Percentiles rank a stretch among this genome's conserved stretches.
Evolutionary conservation across 2,113 vertebrate genomes (phyloP).

Genomic region (Nycticorax nycticorax): DNA sequence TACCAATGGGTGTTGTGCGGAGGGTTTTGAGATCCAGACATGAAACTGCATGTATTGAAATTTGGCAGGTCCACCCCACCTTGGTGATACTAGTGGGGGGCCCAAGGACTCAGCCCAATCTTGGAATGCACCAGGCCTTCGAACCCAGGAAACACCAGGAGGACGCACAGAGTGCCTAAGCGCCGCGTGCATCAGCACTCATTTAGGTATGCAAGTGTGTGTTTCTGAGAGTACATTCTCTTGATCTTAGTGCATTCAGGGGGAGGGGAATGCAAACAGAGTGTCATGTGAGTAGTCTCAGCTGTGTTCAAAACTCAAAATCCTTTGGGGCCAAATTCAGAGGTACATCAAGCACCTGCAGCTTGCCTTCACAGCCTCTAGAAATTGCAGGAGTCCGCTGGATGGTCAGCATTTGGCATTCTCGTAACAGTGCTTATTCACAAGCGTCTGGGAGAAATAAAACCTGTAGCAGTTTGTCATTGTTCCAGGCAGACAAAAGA

Average conservation of each 20-base stretch:
- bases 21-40: background rate
- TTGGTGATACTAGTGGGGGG: background rate
- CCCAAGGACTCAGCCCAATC: background rate
- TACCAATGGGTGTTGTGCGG: accelerated
- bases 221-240: background rate
- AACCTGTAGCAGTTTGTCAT: background rate
- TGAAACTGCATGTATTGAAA: background rate
- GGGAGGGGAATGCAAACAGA: background rate
- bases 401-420: background rate
- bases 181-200: background rate
- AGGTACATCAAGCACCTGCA: background rate
- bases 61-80: background rate
- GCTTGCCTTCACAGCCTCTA: background rate
- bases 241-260: background rate
- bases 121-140: background rate
- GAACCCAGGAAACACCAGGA: background rate
- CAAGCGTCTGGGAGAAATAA: background rate
- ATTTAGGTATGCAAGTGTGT: background rate
- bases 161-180: accelerated
- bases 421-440: accelerated
- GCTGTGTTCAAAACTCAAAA: background rate
- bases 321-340: background rate
- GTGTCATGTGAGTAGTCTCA: background rate
- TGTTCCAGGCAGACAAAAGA: background rate
- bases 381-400: background rate